These are phyloP conservation scores for Castor canadensis DNA, from an alignment of 2,113 vertebrate species.

Conservation along the genomic window DNA sequence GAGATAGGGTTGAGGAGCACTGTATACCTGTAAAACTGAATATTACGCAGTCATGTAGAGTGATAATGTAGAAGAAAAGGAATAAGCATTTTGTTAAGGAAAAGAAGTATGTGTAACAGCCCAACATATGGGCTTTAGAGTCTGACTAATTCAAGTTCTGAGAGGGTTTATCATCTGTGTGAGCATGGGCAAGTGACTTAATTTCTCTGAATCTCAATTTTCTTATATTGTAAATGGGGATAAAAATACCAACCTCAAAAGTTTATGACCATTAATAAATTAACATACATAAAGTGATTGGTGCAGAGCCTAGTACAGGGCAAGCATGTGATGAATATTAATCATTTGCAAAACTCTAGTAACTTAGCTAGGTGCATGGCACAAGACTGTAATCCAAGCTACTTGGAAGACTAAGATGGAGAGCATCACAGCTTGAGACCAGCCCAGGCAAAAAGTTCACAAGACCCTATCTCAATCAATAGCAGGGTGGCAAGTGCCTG, in stretches of 20 bases:
- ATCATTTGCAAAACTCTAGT: background rate
- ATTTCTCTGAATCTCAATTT: background rate
- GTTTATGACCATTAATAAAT: background rate
- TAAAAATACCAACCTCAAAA: background rate
- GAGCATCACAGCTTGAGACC: too few relatives aligned
- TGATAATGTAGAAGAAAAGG: background rate
- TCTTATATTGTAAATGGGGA: background rate
- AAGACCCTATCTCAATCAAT: too few relatives aligned
- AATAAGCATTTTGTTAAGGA: background rate
- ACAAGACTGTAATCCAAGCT: too few relatives aligned
- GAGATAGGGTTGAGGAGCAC: background rate
- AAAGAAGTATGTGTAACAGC: background rate
- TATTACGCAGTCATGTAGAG: background rate
- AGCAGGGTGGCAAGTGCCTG: too few relatives aligned
- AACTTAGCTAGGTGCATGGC: too few relatives aligned
- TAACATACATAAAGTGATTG: background rate
- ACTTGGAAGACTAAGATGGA: too few relatives aligned
- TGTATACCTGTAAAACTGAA: background rate
- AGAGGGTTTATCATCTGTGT: background rate
- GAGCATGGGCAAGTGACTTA: background rate
- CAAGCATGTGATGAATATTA: background rate
- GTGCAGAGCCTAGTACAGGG: background rate
- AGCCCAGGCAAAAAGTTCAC: too few relatives aligned
- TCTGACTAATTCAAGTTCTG: background rate
- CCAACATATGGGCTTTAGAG: background rate